Evolutionary conservation across 2,113 vertebrate species (phyloP).

Genomic region (Catharus fuscescens): DNA sequence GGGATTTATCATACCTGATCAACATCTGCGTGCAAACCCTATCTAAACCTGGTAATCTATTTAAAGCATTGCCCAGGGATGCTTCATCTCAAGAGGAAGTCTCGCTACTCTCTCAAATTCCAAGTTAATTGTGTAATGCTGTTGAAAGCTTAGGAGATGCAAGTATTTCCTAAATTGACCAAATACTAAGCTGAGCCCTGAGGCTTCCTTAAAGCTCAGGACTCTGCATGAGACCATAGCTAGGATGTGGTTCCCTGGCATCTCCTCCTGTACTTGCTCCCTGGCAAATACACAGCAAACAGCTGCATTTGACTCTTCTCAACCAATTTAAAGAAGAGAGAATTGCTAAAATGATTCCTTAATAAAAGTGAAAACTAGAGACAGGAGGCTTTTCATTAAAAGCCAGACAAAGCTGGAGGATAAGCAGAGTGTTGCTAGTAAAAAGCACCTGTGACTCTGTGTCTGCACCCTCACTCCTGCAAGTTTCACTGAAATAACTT

Average conservation of each 20-base stretch:
- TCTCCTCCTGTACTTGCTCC: not conserved
- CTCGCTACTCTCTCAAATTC: not conserved
- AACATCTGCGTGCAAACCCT: not conserved
- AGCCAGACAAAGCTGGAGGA: not conserved
- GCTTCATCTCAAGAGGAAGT: slow-evolving; percentile 17
- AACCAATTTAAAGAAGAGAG: not conserved
- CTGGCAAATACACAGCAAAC: not conserved
- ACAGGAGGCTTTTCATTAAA: not conserved
- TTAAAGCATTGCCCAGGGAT: not conserved
- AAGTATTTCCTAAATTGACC: slow-evolving; percentile 18
- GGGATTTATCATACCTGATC: slow-evolving; percentile 10
- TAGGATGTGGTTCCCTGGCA: not conserved
- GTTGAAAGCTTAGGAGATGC: not conserved
- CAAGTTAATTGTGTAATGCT: not conserved
- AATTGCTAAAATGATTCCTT: not conserved
- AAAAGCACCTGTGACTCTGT: not conserved
- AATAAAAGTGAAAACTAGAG: not conserved
- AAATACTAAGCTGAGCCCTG: not conserved
- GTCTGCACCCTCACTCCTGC: not conserved
- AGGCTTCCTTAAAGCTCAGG: not conserved
- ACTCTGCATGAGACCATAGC: not conserved
- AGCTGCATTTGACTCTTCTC: not conserved
- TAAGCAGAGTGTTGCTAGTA: not conserved
- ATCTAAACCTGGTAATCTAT: not conserved
- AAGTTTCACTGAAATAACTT: not conserved